phyloP scores from a whole-genome alignment of 2,797 vertebrate genomes.

The Pseudotriccus pelzelni region DNA sequence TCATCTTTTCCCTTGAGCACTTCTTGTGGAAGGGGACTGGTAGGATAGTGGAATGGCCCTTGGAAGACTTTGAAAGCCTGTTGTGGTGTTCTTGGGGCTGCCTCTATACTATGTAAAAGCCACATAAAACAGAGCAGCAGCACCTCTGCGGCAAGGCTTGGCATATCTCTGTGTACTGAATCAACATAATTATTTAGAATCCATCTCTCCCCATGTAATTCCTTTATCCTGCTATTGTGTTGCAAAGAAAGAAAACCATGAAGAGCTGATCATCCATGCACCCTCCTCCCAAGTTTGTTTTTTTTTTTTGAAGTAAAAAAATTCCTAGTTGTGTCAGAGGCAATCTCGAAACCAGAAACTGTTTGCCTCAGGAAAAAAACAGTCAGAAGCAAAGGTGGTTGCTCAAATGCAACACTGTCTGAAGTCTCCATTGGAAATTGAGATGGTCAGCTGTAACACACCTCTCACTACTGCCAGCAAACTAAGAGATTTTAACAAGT shows the following conservation, averaged over 20 bases:
- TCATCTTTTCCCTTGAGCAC: not conserved
- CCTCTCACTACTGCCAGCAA: not conserved
- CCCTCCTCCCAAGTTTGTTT: not conserved
- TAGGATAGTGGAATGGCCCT: not conserved
- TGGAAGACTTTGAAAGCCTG: not conserved
- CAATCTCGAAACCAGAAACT: not conserved
- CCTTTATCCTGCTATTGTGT: constrained; percentile 26
- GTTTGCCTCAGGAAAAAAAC: not conserved
- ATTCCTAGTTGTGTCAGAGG: not conserved
- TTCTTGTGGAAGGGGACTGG: not conserved
- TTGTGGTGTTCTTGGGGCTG: not conserved
- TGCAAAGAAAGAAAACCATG: constrained; percentile 36
- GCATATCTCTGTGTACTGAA: not conserved
- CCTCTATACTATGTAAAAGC: not conserved
- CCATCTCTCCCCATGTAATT: not conserved
- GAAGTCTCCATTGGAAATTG: not conserved
- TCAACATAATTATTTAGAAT: constrained; percentile 34
- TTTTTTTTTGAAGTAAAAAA: not conserved
- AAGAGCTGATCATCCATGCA: not conserved
- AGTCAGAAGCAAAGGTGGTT: not conserved
- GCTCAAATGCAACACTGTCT: not conserved
- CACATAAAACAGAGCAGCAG: constrained; percentile 37
- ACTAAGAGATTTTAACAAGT: not conserved
- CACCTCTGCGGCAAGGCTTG: not conserved
- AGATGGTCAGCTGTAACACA: not conserved